A percentile compares a stretch with the other conserved stretches of the same genome.
phyloP scores from a whole-genome alignment of 2,113 vertebrate genomes.

The Tenebrosternarchus preto region DNA sequence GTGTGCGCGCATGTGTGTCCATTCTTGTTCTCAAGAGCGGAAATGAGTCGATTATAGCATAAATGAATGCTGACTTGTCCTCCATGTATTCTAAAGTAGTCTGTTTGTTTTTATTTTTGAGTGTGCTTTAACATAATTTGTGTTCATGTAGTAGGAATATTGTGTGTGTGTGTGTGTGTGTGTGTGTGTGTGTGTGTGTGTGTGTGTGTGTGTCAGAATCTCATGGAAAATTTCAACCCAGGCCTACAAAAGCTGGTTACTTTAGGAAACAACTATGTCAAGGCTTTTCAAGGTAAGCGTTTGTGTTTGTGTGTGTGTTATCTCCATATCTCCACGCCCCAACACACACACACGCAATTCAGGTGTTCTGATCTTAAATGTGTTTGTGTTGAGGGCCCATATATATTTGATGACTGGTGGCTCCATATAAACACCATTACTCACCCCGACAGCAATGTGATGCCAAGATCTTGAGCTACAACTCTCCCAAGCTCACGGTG shows the following conservation, averaged over 20 bases:
- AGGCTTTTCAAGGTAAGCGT: conserved; percentile 86
- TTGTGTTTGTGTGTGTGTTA: neutral
- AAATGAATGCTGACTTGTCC: too few relatives aligned
- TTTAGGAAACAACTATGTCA: conserved; percentile 89
- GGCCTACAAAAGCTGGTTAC: conserved; percentile 89
- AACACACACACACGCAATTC: neutral
- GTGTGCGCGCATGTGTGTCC: neutral
- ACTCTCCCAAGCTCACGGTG: neutral
- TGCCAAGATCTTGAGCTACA: conserved; percentile 13
- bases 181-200: conserved; percentile 29
- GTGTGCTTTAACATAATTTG: too few relatives aligned
- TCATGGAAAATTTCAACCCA: conserved; percentile 92
- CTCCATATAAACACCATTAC: conserved; percentile 19
- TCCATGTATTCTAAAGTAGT: too few relatives aligned
- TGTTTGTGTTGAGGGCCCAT: conserved; percentile 14
- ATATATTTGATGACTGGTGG: conserved; percentile 3
- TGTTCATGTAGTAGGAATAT: too few relatives aligned
- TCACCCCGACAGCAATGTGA: neutral
- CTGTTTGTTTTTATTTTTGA: too few relatives aligned
- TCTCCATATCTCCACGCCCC: neutral
- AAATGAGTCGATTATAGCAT: too few relatives aligned
- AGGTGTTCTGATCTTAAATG: neutral
- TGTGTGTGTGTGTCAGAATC: conserved; percentile 72
- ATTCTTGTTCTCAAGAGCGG: neutral
- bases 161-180: neutral